Percentiles rank a stretch among this genome's conserved stretches.
These are phyloP conservation scores for Esox niger DNA, from an alignment of 2,113 vertebrate genomes.

Conservation along the genomic window DNA sequence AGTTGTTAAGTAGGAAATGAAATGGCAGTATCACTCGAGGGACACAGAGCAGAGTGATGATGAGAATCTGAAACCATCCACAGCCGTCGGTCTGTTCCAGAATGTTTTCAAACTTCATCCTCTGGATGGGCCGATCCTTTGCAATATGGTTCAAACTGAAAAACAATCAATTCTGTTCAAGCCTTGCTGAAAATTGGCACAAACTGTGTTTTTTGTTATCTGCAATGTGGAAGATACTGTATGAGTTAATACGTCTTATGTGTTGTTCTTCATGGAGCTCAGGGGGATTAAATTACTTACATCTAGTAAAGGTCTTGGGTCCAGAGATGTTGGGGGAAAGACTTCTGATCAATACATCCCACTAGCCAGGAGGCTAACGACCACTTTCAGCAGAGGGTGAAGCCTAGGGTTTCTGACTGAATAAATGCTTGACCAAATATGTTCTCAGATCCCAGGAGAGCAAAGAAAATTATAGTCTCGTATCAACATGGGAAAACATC, in stretches of 20 bases:
- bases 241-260: no score
- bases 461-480: no score
- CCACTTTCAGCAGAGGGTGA: neutral
- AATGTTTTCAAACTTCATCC: slow-evolving; percentile 83
- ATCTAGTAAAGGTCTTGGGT: neutral
- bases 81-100: slow-evolving; percentile 77
- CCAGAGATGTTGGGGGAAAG: neutral
- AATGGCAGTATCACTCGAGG: slow-evolving; percentile 67
- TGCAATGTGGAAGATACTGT: no score
- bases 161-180: neutral
- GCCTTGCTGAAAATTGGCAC: neutral
- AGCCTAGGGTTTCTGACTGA: neutral
- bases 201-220: no score
- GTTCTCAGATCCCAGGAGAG: neutral
- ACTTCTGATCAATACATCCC: neutral
- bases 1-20: slow-evolving; percentile 81
- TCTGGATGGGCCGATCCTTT: neutral
- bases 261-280: neutral
- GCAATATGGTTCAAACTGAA: neutral
- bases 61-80: slow-evolving; percentile 79
- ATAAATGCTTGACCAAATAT: neutral
- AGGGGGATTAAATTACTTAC: neutral
- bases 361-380: neutral
- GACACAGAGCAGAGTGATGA: slow-evolving; percentile 68
- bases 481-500: neutral